Percentiles rank a stretch among this genome's conserved stretches.
Evolutionary conservation across 2,888 invertebrate species (phyloP).

Genomic region (Panzeria rudis): DNA sequence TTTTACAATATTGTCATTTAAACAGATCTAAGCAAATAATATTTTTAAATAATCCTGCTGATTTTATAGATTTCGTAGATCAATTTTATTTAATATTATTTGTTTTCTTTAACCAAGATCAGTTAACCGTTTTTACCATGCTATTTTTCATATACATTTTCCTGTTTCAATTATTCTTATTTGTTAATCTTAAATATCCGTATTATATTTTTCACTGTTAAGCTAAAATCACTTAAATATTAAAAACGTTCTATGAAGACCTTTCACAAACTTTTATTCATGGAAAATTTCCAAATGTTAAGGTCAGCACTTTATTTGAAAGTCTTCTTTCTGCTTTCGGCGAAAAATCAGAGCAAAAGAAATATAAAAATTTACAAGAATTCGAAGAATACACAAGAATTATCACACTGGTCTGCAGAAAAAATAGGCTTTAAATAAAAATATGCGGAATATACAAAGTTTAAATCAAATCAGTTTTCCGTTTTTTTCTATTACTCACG

Average conservation of each 20-base stretch:
- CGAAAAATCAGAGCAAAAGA: not conserved
- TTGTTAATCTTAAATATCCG: constrained; percentile 30
- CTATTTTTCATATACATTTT: not conserved
- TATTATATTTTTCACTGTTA: not conserved
- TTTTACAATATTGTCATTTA: too few species aligned
- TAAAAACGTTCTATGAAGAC: constrained; percentile 10
- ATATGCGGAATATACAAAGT: too few species aligned
- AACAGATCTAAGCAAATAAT: too few species aligned
- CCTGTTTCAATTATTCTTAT: not conserved
- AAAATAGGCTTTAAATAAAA: too few species aligned
- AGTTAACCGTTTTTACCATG: not conserved
- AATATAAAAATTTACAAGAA: not conserved
- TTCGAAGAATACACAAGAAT: too few species aligned
- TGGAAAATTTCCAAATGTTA: constrained; percentile 5
- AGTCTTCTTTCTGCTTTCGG: constrained; percentile 7
- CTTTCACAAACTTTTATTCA: not conserved
- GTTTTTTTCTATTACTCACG: too few species aligned
- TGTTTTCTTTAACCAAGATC: too few species aligned
- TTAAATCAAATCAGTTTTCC: too few species aligned
- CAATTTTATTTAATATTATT: too few species aligned
- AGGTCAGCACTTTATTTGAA: constrained; percentile 28
- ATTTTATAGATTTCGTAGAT: too few species aligned
- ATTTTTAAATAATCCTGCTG: too few species aligned
- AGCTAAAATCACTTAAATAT: not conserved
- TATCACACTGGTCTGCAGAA: too few species aligned